Conservation (phyloP, 1,140 invertebrate genomes). For the Coptotermes formosanus region DNA sequence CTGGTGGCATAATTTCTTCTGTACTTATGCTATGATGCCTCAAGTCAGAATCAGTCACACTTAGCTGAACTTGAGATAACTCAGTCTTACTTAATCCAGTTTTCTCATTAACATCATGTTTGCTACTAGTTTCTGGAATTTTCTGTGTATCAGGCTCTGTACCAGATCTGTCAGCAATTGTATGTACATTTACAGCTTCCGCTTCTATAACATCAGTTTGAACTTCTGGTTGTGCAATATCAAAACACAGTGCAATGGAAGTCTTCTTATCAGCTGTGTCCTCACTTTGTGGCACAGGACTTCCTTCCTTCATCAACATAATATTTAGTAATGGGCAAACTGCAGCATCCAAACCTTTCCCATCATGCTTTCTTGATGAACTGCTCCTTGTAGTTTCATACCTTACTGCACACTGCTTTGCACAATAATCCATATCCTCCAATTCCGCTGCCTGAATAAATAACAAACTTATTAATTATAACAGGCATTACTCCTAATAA, state of each 20-base stretch:
- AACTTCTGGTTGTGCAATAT: not conserved
- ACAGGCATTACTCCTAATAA: too few relatives aligned
- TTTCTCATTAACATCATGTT: not conserved
- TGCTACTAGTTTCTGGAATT: not conserved
- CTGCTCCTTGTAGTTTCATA: not conserved
- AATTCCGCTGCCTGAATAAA: not conserved
- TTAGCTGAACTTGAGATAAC: not conserved
- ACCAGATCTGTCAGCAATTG: not conserved
- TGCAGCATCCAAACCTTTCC: not conserved
- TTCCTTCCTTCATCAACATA: not conserved
- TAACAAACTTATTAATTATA: not conserved
- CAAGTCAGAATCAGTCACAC: not conserved
- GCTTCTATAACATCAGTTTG: not conserved
- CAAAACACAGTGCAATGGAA: not conserved
- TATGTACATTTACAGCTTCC: not conserved
- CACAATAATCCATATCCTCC: slow-evolving; percentile 15
- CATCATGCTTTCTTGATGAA: not conserved
- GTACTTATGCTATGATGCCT: not conserved
- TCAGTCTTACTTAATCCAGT: too few relatives aligned
- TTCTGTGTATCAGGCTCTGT: not conserved
- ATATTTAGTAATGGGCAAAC: not conserved
- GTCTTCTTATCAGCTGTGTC: not conserved
- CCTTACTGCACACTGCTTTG: not conserved
- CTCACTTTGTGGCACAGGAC: not conserved
- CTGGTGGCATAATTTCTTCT: not conserved